phyloP scores from a whole-genome alignment of 2,113 vertebrate genomes.

The Cryptomyrus ogoouensis region DNA sequence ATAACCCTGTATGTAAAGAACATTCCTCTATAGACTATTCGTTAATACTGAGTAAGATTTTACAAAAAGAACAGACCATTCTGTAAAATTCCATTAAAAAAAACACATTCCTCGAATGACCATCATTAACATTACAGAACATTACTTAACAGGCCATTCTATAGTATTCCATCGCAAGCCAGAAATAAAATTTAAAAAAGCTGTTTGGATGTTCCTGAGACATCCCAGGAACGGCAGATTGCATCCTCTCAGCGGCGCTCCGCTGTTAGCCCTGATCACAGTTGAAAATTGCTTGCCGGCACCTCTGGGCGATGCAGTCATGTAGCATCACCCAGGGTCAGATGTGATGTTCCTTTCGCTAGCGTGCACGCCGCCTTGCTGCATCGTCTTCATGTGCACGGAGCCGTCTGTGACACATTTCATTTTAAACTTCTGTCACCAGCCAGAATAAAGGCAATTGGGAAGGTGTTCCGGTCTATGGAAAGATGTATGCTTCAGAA shows the following conservation, averaged over 20 bases:
- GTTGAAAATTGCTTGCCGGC: slow-evolving; percentile 3
- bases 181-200: not conserved
- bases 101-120: not conserved
- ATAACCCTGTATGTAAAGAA: not conserved
- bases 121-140: not conserved
- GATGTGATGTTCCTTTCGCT: not conserved
- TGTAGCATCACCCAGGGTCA: not conserved
- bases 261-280: not conserved
- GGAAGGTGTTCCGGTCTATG: not conserved
- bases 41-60: not conserved
- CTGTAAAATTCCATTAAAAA: not conserved
- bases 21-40: not conserved
- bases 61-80: not conserved
- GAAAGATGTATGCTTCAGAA: not conserved
- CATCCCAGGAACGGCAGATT: not conserved
- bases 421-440: not conserved
- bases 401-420: not conserved
- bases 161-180: not conserved
- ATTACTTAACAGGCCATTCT: not conserved
- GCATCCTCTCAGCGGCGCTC: not conserved
- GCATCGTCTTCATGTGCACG: not conserved
- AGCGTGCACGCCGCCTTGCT: not conserved
- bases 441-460: not conserved
- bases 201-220: not conserved
- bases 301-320: not conserved